phyloP scores from a whole-genome alignment of 2,797 vertebrate species.

The Dendrocincla fuliginosa region DNA sequence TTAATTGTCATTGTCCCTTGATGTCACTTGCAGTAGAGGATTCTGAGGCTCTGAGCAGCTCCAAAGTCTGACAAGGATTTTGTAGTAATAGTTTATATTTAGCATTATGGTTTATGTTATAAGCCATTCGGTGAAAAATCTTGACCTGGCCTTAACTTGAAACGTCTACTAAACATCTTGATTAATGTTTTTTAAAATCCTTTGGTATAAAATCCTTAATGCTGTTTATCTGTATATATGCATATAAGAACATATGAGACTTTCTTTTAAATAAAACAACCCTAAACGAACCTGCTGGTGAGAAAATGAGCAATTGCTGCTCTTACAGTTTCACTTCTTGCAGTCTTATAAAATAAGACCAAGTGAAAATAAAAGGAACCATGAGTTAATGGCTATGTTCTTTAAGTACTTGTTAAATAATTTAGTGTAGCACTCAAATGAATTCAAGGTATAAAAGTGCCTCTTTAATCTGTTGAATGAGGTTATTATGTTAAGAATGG shows the following conservation, averaged over 20 bases:
- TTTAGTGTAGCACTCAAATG: constrained; percentile 17
- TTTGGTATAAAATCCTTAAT: not conserved
- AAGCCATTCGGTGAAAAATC: not conserved
- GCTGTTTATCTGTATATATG: not conserved
- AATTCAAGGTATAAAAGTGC: constrained; percentile 36
- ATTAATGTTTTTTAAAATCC: not conserved
- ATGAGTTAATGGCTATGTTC: not conserved
- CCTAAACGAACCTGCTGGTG: not conserved
- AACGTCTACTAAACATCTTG: not conserved
- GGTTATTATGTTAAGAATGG: constrained; percentile 60
- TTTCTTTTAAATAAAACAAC: not conserved
- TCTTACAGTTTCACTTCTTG: not conserved
- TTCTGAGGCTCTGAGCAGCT: not conserved
- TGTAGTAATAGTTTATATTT: not conserved
- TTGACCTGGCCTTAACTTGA: not conserved
- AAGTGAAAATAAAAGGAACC: constrained; percentile 9
- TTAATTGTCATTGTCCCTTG: not conserved
- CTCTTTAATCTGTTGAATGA: constrained; percentile 41
- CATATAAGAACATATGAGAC: not conserved
- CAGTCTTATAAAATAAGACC: not conserved
- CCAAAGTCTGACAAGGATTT: not conserved
- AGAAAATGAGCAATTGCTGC: not conserved
- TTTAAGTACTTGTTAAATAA: constrained; percentile 47
- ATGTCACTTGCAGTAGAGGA: not conserved
- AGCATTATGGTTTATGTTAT: not conserved